phyloP scores from a whole-genome alignment of 2,797 vertebrate species.

The Hypotaenidia okinawae region DNA sequence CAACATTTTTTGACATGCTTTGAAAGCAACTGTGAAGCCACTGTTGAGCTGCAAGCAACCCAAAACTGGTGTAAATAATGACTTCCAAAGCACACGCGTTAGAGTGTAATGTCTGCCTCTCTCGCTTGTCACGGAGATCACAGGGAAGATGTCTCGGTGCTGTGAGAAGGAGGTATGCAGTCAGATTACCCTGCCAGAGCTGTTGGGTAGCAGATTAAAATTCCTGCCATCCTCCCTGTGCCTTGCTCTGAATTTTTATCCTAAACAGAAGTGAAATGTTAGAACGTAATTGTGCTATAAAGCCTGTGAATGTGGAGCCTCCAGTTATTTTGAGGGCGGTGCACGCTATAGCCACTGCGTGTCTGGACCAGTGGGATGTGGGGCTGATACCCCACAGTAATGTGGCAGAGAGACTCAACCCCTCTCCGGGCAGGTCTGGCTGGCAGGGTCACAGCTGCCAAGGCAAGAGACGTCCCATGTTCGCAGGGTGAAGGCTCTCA shows the following conservation, averaged over 20 bases:
- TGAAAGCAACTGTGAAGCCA: not conserved
- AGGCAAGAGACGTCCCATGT: not conserved
- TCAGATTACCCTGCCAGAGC: not conserved
- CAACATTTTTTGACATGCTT: not conserved
- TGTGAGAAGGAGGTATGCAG: not conserved
- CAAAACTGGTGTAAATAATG: not conserved
- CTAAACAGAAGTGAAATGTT: not conserved
- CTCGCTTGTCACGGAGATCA: not conserved
- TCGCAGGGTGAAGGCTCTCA: not conserved
- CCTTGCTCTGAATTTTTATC: not conserved
- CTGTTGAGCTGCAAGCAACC: not conserved
- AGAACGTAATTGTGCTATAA: not conserved
- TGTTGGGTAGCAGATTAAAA: constrained; percentile 2
- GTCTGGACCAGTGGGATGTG: not conserved
- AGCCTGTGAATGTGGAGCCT: not conserved
- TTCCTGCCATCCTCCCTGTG: not conserved
- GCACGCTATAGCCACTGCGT: fast-evolving
- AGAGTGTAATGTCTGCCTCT: not conserved
- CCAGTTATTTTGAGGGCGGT: not conserved
- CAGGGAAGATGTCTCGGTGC: not conserved
- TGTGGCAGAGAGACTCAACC: not conserved
- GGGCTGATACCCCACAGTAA: no score
- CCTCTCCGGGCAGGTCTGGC: not conserved
- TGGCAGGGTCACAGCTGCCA: not conserved
- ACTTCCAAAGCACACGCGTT: not conserved